phyloP scores from a whole-genome alignment of 2,113 vertebrate species.

The Mus spicilegus region DNA sequence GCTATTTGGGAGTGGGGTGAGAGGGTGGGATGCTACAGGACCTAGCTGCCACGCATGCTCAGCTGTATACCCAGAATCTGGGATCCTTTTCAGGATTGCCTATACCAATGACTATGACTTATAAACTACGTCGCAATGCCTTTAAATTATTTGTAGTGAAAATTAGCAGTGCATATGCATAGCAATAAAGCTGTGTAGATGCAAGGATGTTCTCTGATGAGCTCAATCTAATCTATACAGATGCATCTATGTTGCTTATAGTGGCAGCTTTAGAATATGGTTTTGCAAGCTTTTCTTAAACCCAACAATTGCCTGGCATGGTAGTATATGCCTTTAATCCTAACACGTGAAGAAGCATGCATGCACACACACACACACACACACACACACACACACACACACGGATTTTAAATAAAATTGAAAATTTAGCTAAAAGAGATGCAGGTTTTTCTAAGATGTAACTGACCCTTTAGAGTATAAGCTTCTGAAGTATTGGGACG shows the following conservation, averaged over 20 bases:
- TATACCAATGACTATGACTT: neutral
- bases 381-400: neutral
- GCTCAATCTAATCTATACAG: neutral
- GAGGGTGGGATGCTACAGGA: too few relatives aligned
- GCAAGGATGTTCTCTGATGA: neutral
- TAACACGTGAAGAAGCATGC: neutral
- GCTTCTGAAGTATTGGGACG: neutral
- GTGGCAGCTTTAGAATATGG: neutral
- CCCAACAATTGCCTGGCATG: neutral
- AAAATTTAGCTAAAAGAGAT: neutral
- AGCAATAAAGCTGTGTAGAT: neutral
- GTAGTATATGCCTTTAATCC: neutral
- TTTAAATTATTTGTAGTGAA: neutral
- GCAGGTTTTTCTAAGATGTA: neutral
- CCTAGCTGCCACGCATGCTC: too few relatives aligned
- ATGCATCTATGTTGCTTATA: neutral
- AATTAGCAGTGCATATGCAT: neutral
- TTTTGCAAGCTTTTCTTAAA: neutral
- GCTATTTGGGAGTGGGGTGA: neutral
- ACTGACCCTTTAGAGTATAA: neutral
- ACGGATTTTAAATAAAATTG: constrained; percentile 2
- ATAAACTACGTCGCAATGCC: neutral
- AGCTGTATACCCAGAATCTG: neutral
- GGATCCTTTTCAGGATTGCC: neutral
- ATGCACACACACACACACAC: neutral